phyloP scores from a whole-genome alignment of 2,888 invertebrate genomes.

The Oscheius myriophilus region DNA sequence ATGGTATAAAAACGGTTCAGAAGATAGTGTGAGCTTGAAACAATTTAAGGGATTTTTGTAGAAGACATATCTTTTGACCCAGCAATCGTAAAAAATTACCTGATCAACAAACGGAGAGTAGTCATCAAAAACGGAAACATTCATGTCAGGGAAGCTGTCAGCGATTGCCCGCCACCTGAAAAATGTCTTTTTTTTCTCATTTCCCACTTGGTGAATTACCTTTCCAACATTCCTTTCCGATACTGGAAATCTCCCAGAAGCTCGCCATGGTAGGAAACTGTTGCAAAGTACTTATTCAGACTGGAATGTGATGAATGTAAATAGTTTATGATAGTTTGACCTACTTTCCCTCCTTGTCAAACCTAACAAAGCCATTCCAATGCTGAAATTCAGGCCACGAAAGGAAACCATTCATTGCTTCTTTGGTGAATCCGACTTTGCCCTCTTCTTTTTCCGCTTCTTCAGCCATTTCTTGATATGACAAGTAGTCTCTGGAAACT shows the following conservation, averaged over 20 bases:
- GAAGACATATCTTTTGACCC: no score
- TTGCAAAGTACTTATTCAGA: slow-evolving; percentile 60
- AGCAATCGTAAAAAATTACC: slow-evolving; percentile 29
- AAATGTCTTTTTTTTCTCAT: neutral
- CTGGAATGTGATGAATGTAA: slow-evolving; percentile 4
- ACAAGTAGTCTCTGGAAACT: slow-evolving; percentile 55
- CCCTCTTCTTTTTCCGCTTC: slow-evolving; percentile 37
- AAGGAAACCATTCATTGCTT: slow-evolving; percentile 59
- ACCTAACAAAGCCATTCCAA: slow-evolving; percentile 64
- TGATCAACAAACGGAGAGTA: slow-evolving; percentile 66
- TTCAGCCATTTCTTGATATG: slow-evolving; percentile 30
- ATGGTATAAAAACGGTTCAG: no score
- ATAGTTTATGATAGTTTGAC: neutral
- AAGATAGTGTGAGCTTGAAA: no score
- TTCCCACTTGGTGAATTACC: slow-evolving; percentile 5
- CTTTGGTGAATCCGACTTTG: slow-evolving; percentile 37
- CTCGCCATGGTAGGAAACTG: slow-evolving; percentile 62
- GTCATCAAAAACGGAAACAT: slow-evolving; percentile 64
- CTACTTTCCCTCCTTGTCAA: slow-evolving; percentile 47
- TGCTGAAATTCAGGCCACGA: slow-evolving; percentile 66
- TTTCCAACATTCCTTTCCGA: slow-evolving; percentile 41
- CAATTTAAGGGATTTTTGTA: no score
- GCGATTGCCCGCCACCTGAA: slow-evolving; percentile 59
- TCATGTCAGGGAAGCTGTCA: slow-evolving; percentile 54
- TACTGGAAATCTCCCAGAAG: slow-evolving; percentile 51